Base-by-base conservation (phyloP, 2,888 invertebrate genomes). In the Formica aserva region DNA sequence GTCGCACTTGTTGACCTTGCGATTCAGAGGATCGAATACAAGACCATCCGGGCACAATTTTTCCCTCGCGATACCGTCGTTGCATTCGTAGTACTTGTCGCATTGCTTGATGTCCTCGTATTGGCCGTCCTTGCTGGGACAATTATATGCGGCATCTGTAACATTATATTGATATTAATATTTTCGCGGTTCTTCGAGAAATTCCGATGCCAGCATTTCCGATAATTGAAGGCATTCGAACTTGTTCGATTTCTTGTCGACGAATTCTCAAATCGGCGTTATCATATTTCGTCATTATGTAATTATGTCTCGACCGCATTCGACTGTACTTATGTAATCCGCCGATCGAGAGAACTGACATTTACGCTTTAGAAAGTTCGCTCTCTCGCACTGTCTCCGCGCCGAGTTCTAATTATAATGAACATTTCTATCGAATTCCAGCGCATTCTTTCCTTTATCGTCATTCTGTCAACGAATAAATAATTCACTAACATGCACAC, bases 1-100 rank as follows among this genome's bases (percentile, higher is more conserved):
- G 95, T 98, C 98, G 94, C 98, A 98, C 94, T 98, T 98, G 96
- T 98, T 98, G 94, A 97, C 96, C 95, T 98, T 98, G 92, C 98
- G 97, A 94, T 97, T 98, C 89, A 96, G 95, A 0, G 97, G 97
- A 95, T 98, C 98, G 95, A 98, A 98, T 72, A 98, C 98, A 55
- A 98, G 96, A 85, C 98, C 98, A 94, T 98, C 98, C 6, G 98
- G 97, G 92, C 98, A 98, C 4, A 98, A 95, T 94, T 98, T 98
- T 91, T 97, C 96, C 87, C 95, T 97, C 48, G 97, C 96, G 0
- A 95, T 95, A 6, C 97, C 97, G 87, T 98, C 98, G 0, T 94
- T 94, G 94, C 98, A 98, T 83, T 97, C 96, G 95, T 97, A 98
- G 95, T 96, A 98, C 95, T 98, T 98, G 95, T 98, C 98, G 93